phyloP scores from a whole-genome alignment of 2,888 invertebrate genomes.

The Dynastes hyllus region DNA sequence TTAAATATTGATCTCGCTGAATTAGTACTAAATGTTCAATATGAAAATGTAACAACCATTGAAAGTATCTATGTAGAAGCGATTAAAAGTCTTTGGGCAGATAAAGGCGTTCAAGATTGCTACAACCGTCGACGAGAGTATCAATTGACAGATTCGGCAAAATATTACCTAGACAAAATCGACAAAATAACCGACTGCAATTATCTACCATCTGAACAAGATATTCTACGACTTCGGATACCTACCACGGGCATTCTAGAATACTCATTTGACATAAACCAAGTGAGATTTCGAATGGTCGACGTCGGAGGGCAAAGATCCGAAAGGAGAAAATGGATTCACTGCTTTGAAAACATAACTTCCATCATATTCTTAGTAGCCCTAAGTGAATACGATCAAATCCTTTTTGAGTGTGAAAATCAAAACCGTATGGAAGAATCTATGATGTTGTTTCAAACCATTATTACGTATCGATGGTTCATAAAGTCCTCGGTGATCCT shows the following conservation, averaged over 20 bases:
- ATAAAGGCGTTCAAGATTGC: slow-evolving; percentile 98
- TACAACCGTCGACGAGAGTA: slow-evolving; percentile 99
- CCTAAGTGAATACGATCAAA: slow-evolving; percentile 99
- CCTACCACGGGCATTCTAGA: slow-evolving; percentile 99
- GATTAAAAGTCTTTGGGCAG: slow-evolving; percentile 97
- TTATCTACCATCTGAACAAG: slow-evolving; percentile 99
- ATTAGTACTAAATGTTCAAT: slow-evolving; percentile 96
- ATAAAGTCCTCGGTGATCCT: slow-evolving; percentile 99
- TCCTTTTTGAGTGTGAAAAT: slow-evolving; percentile 99
- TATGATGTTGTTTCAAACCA: slow-evolving; percentile 99
- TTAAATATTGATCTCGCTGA: slow-evolving; percentile 95
- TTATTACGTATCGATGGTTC: slow-evolving; percentile 99
- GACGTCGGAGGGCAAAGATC: slow-evolving; percentile 99
- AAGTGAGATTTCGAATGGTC: slow-evolving; percentile 99
- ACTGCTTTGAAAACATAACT: slow-evolving; percentile 99
- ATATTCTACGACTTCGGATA: slow-evolving; percentile 99
- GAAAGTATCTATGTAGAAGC: slow-evolving; percentile 98
- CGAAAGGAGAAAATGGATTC: slow-evolving; percentile 99
- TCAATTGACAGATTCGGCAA: slow-evolving; percentile 99
- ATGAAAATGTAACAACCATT: slow-evolving; percentile 99
- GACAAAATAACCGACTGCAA: slow-evolving; percentile 96
- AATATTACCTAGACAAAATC: slow-evolving; percentile 99
- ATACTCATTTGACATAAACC: slow-evolving; percentile 99
- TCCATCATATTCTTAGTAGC: slow-evolving; percentile 99
- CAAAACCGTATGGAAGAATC: slow-evolving; percentile 99